Evolutionary conservation across 2,797 vertebrate species (phyloP).

Genomic region (Morus bassanus): DNA sequence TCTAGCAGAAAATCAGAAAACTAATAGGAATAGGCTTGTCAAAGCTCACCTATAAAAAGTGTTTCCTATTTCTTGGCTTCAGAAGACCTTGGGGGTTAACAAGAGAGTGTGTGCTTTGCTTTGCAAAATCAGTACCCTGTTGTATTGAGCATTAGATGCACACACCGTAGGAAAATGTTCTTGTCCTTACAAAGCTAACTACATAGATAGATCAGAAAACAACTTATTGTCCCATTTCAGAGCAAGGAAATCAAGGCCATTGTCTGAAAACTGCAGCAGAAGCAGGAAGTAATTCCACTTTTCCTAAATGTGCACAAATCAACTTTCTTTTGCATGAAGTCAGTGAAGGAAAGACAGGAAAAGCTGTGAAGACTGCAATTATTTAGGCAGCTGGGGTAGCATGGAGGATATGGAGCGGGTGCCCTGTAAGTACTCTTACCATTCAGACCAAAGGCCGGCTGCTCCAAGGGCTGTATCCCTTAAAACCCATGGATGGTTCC

Average conservation of each 20-base stretch:
- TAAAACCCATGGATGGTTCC: fast-evolving
- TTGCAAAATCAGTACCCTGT: not conserved
- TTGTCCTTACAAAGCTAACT: not conserved
- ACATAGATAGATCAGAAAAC: constrained; percentile 8
- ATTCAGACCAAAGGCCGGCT: not conserved
- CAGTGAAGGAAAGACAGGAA: not conserved
- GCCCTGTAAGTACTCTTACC: not conserved
- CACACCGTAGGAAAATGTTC: not conserved
- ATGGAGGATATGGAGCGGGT: not conserved
- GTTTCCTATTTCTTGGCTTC: not conserved
- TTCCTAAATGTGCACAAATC: constrained; percentile 6
- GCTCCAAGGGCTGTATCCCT: not conserved
- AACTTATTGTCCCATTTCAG: constrained; percentile 15
- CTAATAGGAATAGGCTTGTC: not conserved
- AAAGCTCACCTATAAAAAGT: not conserved
- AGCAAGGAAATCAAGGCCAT: constrained; percentile 41
- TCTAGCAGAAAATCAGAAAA: not conserved
- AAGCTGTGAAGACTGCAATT: not conserved
- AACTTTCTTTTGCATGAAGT: not conserved
- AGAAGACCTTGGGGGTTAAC: not conserved
- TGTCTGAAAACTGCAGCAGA: constrained; percentile 46
- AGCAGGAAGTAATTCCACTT: not conserved
- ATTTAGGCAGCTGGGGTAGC: not conserved
- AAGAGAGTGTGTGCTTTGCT: not conserved
- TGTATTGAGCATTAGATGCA: not conserved